Evolutionary conservation across 92 coral and sea anemone genomes (phyloP).

Genomic region (Plumapathes pennacea): DNA sequence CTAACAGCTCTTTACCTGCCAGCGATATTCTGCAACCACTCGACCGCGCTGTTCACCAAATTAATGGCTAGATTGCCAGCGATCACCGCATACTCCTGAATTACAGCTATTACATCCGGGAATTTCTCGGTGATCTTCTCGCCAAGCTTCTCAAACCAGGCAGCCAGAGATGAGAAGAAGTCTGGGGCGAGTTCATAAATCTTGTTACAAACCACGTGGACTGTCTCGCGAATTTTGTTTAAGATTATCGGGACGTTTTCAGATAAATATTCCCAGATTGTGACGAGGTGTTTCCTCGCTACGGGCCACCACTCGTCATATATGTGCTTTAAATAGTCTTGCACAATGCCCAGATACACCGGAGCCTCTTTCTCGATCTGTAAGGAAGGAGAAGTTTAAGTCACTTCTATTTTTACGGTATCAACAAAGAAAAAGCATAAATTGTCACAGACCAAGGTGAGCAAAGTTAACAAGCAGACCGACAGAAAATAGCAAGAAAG

Average conservation of each 20-base stretch:
- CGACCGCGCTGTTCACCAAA: slow-evolving; percentile 54
- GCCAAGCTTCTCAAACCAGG: slow-evolving; percentile 73
- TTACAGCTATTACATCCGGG: slow-evolving; percentile 89
- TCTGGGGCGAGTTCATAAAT: slow-evolving; percentile 93
- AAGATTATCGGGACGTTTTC: slow-evolving; percentile 75
- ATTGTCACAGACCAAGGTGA: no score
- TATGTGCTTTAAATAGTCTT: slow-evolving; percentile 38
- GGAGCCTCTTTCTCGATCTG: slow-evolving; percentile 81
- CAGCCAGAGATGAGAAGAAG: slow-evolving; percentile 77
- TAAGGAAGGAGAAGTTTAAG: background rate
- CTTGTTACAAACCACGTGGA: slow-evolving; percentile 34
- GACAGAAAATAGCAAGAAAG: no score
- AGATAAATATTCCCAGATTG: slow-evolving; percentile 72
- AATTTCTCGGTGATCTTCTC: slow-evolving; percentile 75
- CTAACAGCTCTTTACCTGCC: slow-evolving; percentile 51
- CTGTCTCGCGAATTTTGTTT: slow-evolving; percentile 58
- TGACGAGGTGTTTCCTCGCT: slow-evolving; percentile 62
- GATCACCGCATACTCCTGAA: slow-evolving; percentile 85
- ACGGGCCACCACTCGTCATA: slow-evolving; percentile 81
- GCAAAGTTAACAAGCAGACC: no score
- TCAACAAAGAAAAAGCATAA: no score
- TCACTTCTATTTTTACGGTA: background rate
- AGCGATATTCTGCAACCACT: slow-evolving; percentile 62
- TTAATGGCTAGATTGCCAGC: slow-evolving; percentile 78
- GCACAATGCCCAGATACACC: slow-evolving; percentile 61